Evolutionary conservation across 2,797 vertebrate genomes (phyloP), one percentile per base, ranked within the genome.

Genomic region (Karalla daura): DNA sequence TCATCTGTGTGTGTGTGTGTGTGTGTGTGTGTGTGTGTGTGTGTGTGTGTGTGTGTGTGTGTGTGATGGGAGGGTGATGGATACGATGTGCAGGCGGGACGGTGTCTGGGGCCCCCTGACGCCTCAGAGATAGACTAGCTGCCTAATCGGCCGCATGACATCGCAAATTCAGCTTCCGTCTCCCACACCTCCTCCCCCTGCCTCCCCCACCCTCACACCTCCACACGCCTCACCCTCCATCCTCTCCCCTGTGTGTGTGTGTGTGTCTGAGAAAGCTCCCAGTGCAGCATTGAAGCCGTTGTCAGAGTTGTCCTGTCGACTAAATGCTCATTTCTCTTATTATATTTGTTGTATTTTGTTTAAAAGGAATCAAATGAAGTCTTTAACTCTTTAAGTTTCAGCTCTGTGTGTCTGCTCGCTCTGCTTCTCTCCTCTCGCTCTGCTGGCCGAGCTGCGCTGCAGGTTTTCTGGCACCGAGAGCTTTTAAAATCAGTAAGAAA

Each of bases 41-140:
- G 37, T 18, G 53, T 56, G 51, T 32, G 41, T 14, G 63, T 56
- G 41, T 46, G 68, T 37, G 39, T 7, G 39, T 7, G 54, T 8
- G 27, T 0, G 0, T 9, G 33, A 15, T 54, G 52, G 43, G 30
- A 27, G 39, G 93, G 94, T 97, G 96, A 97, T 97, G 94, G 95
- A 97, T 97, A 93, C 91, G 94, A 95, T 93, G 94, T 91, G 88
- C 86, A 91, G 92, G 92, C 89, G 92, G 95, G 92, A 78, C 11
- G 84, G 91, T 88, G 74, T 53, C 83, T 74, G 56, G 46, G 56
- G 46, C 72, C 64, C 83, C 76, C 90, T 88, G 92, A 91, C 83
- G 83, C 78, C 83, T 85, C 40, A 81, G 93, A 96, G 95, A 96
- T 95, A 94, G 96, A 96, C 95, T 95, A 94, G 94, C 90, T 89